phyloP scores from a whole-genome alignment of 1,140 invertebrate genomes.

The Cyrtorhinus lividipennis region DNA sequence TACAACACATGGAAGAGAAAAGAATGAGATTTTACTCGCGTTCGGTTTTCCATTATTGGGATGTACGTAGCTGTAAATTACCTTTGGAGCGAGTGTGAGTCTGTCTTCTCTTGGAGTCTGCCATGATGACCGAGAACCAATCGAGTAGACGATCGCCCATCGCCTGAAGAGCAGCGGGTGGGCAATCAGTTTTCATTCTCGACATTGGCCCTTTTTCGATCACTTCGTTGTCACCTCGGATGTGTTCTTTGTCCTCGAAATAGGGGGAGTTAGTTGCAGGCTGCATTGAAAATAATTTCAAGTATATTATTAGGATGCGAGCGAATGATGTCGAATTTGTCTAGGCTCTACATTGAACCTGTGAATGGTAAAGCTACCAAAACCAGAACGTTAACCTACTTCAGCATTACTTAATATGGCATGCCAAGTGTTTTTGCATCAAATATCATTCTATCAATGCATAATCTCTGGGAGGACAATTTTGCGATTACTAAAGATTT shows the following conservation, averaged over 20 bases:
- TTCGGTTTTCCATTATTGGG: neutral
- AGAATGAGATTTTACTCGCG: too few relatives aligned
- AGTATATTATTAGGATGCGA: too few relatives aligned
- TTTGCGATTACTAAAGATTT: too few relatives aligned
- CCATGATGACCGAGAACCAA: constrained; percentile 87
- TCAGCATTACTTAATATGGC: too few relatives aligned
- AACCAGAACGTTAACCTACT: too few relatives aligned
- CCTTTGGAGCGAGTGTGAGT: constrained; percentile 42
- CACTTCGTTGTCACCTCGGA: constrained; percentile 51
- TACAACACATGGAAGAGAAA: neutral
- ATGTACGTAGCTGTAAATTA: constrained; percentile 22
- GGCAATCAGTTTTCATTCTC: constrained; percentile 36
- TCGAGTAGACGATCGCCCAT: constrained; percentile 83
- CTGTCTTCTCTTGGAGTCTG: constrained; percentile 45
- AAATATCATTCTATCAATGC: too few relatives aligned
- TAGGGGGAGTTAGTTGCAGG: constrained; percentile 32
- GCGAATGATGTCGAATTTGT: too few relatives aligned
- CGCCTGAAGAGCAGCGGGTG: constrained; percentile 53
- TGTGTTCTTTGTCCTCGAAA: constrained; percentile 47
- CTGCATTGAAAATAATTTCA: constrained; percentile 12
- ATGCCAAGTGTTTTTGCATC: too few relatives aligned
- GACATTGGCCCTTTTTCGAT: constrained; percentile 38
- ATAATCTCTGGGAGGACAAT: too few relatives aligned
- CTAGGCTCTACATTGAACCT: too few relatives aligned
- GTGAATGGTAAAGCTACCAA: too few relatives aligned